Evolutionary conservation across 2,797 vertebrate species (phyloP).

Genomic region (Galaxias olidus): DNA sequence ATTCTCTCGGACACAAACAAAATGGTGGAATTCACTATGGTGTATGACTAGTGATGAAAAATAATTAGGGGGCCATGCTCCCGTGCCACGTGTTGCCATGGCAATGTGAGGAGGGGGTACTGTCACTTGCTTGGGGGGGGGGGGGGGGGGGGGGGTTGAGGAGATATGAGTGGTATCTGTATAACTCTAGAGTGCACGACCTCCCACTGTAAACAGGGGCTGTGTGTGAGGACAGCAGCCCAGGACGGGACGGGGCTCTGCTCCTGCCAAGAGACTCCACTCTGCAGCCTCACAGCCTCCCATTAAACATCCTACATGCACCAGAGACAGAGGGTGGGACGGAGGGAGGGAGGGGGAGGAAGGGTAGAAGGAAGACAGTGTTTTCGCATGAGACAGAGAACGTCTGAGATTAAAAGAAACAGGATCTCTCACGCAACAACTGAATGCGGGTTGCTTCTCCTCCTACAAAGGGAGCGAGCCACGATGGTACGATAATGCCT

Average conservation of each 20-base stretch:
- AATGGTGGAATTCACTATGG: too few relatives aligned
- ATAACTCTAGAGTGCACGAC: constrained; percentile 83
- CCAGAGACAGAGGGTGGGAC: constrained; percentile 31
- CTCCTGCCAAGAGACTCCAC: constrained; percentile 75
- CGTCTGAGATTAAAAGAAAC: constrained; percentile 24
- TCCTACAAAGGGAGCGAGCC: too few relatives aligned
- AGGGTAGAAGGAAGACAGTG: constrained; percentile 8
- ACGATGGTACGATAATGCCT: too few relatives aligned
- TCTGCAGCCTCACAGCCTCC: constrained; percentile 76
- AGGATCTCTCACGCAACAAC: too few relatives aligned
- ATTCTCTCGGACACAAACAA: too few relatives aligned
- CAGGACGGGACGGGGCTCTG: constrained; percentile 71
- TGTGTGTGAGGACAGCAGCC: constrained; percentile 66
- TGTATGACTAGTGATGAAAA: too few relatives aligned
- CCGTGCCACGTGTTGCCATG: constrained; percentile 43
- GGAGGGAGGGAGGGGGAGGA: constrained; percentile 21
- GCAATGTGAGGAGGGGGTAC: constrained; percentile 40
- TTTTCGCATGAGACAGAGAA: constrained; percentile 32
- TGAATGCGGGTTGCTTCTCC: too few relatives aligned
- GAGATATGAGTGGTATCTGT: constrained; percentile 74
- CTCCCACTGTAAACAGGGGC: constrained; percentile 82
- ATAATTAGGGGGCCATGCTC: too few relatives aligned
- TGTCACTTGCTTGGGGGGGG: neutral
- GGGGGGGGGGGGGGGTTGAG: constrained; percentile 34
- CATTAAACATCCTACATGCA: constrained; percentile 69